Conservation (phyloP, 2,113 vertebrate genomes). For the Mesoclemmys tuberculata region DNA sequence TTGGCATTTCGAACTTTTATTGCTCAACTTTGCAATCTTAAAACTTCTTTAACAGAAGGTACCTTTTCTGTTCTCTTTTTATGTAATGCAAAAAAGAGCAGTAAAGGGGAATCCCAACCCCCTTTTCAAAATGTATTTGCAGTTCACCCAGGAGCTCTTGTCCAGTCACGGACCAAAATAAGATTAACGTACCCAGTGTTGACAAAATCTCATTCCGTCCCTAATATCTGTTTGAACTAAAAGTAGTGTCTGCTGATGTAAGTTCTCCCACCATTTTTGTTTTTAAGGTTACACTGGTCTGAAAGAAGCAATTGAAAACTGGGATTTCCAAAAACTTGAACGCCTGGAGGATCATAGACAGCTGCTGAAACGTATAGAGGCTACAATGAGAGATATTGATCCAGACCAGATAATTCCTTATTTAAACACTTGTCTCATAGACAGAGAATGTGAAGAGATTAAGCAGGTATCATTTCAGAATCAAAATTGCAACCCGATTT, state of each 20-base stretch:
- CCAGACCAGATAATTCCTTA: constrained; percentile 22
- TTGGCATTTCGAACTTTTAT: not conserved
- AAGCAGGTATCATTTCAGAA: constrained; percentile 47
- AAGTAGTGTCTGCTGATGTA: not conserved
- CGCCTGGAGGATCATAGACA: constrained; percentile 52
- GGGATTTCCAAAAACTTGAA: constrained; percentile 68
- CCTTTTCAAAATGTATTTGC: not conserved
- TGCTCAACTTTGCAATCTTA: not conserved
- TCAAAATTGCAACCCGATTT: not conserved
- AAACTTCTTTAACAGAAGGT: not conserved
- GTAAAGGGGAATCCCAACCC: not conserved
- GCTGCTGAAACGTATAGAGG: constrained; percentile 55
- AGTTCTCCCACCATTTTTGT: not conserved
- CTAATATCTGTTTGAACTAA: not conserved
- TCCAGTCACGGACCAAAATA: not conserved
- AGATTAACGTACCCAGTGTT: not conserved
- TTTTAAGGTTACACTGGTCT: constrained; percentile 72
- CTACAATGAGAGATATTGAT: constrained; percentile 54
- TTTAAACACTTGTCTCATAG: constrained; percentile 48
- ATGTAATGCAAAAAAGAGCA: not conserved
- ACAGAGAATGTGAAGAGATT: constrained; percentile 70
- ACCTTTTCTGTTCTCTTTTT: too few species aligned
- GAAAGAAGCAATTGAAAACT: constrained; percentile 63
- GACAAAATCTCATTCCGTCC: not conserved
- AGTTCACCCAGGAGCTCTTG: not conserved